phyloP scores from a whole-genome alignment of 2,113 vertebrate genomes.

The Miniopterus natalensis region DNA sequence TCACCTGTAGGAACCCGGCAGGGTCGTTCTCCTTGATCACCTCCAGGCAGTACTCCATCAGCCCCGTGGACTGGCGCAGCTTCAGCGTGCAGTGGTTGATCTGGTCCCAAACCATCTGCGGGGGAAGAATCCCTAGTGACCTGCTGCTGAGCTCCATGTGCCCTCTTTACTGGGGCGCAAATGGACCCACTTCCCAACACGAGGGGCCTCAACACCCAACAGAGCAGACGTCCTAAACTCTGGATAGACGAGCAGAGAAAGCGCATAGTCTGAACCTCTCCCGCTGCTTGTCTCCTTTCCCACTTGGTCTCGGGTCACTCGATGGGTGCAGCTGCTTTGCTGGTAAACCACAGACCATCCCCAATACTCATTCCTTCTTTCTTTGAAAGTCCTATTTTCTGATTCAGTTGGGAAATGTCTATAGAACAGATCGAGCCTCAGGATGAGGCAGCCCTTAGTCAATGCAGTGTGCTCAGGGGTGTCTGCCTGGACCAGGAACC shows the following conservation, averaged over 20 bases:
- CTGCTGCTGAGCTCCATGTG: neutral
- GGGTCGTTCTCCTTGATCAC: constrained; percentile 99
- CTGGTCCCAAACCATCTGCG: constrained; percentile 98
- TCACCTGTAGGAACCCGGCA: constrained; percentile 97
- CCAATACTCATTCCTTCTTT: neutral
- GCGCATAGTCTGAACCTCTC: neutral
- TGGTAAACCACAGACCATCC: neutral
- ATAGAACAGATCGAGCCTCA: accelerated
- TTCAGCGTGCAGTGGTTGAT: constrained; percentile 99
- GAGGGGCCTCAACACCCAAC: neutral
- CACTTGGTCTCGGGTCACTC: neutral
- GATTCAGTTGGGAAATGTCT: neutral
- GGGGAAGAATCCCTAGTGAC: neutral
- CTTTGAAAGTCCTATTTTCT: neutral
- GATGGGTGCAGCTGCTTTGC: neutral
- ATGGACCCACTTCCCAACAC: neutral
- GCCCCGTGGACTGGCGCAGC: constrained; percentile 98
- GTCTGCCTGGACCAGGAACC: neutral
- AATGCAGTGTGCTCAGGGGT: no score
- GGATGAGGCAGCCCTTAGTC: neutral
- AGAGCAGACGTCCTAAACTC: neutral
- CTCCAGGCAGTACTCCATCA: constrained; percentile 99
- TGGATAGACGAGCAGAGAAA: neutral
- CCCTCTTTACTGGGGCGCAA: neutral
- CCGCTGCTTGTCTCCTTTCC: neutral